These are phyloP conservation scores for Intellagama lesueurii DNA, from an alignment of 2,797 vertebrate genomes.

Conservation along the genomic window DNA sequence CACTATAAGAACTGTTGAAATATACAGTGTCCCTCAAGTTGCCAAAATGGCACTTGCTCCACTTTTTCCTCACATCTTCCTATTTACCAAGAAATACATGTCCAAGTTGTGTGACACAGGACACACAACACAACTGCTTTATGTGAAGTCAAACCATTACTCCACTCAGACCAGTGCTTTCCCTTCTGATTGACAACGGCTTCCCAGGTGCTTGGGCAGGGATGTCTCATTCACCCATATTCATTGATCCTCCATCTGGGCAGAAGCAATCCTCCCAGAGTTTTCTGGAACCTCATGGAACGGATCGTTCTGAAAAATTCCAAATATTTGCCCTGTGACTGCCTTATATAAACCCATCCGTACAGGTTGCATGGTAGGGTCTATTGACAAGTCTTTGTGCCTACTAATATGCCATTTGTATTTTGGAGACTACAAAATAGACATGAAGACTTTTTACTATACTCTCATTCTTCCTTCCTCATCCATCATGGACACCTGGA, in stretches of 20 bases:
- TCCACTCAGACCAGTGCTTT: no score
- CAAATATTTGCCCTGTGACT: background rate
- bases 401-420: no score
- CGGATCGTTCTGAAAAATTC: background rate
- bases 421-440: no score
- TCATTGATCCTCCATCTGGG: background rate
- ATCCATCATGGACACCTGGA: fast-evolving
- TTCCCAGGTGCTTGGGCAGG: no score
- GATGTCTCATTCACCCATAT: no score
- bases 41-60: background rate
- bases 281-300: background rate
- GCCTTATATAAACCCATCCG: background rate
- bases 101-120: background rate
- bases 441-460: no score
- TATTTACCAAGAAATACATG: background rate
- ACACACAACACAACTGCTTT: background rate
- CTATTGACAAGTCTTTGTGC: no score
- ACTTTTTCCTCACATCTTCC: background rate
- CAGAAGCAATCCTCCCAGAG: background rate
- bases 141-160: background rate
- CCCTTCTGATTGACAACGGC: no score
- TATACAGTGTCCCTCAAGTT: background rate
- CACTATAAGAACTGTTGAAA: background rate
- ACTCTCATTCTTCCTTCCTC: background rate
- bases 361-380: background rate